phyloP scores from a whole-genome alignment of 2,888 invertebrate genomes.

The Herminia tarsipennalis region DNA sequence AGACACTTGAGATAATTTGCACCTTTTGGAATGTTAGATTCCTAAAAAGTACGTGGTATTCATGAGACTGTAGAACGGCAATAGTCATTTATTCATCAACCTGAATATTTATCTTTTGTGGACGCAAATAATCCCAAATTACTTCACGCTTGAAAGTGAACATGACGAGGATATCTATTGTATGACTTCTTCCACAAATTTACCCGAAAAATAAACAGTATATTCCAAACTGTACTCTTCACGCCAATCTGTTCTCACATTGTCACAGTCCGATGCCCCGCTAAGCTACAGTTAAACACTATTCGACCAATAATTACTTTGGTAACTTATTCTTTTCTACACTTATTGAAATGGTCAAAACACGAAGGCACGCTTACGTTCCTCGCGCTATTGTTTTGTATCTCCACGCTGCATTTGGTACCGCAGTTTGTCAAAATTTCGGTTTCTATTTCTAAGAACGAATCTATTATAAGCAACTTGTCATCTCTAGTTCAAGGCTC shows the following conservation, averaged over 20 bases:
- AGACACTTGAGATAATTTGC: no score
- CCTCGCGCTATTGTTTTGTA: constrained; percentile 61
- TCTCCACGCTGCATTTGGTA: constrained; percentile 64
- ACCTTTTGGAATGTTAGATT: no score
- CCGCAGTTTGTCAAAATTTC: constrained; percentile 84
- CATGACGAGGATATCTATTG: constrained; percentile 42
- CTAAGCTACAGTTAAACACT: constrained; percentile 75
- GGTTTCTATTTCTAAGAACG: constrained; percentile 80
- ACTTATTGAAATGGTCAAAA: constrained; percentile 77
- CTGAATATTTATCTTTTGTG: constrained; percentile 18
- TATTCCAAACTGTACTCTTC: constrained; percentile 48
- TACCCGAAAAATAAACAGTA: constrained; percentile 46
- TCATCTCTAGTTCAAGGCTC: constrained; percentile 63
- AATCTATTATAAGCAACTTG: constrained; percentile 56
- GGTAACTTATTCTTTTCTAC: constrained; percentile 74
- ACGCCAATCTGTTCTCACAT: constrained; percentile 59
- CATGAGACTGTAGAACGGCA: not conserved
- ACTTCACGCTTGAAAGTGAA: constrained; percentile 42
- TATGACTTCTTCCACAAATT: constrained; percentile 40
- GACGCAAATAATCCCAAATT: constrained; percentile 28
- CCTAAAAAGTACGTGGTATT: not conserved
- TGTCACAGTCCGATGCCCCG: constrained; percentile 64
- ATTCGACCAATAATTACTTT: constrained; percentile 77
- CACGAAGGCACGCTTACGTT: constrained; percentile 78
- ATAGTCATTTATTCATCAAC: not conserved